These are phyloP conservation scores for Eumaeus atala DNA, from an alignment of 1,140 invertebrate genomes.

Conservation along the genomic window DNA sequence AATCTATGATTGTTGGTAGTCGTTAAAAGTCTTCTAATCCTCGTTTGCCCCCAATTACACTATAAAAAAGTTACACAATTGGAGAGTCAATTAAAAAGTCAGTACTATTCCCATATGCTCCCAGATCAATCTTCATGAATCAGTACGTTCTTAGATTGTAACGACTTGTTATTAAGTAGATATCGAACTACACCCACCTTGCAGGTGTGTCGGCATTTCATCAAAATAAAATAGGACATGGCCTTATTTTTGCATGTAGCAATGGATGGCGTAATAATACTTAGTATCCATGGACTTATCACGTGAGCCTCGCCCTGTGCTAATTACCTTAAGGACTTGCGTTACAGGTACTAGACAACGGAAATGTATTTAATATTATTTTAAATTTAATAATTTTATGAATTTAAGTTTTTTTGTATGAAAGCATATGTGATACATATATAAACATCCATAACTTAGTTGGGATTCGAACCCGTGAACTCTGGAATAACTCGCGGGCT, in stretches of 20 bases:
- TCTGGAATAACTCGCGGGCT: too few species aligned
- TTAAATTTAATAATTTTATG: background rate
- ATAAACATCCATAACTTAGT: too few species aligned
- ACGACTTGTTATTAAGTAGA: background rate
- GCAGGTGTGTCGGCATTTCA: background rate
- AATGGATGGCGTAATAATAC: background rate
- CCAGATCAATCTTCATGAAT: slow-evolving; percentile 4
- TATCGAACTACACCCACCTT: slow-evolving; percentile 6
- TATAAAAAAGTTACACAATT: slow-evolving; percentile 1
- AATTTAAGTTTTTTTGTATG: background rate
- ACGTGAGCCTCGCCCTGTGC: background rate
- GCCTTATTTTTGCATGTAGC: background rate
- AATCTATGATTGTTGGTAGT: too few species aligned
- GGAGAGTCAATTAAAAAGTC: slow-evolving; percentile 1
- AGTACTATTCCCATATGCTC: background rate
- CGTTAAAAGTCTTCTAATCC: background rate
- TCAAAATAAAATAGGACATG: slow-evolving; percentile 7
- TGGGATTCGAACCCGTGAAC: too few species aligned
- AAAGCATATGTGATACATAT: too few species aligned
- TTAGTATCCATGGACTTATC: background rate
- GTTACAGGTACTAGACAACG: too few species aligned
- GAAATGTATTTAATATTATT: background rate
- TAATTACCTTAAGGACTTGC: too few species aligned
- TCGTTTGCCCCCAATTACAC: background rate
- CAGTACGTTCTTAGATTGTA: background rate